phyloP scores from a whole-genome alignment of 1,140 invertebrate species.

The Rhizoglyphus robini region DNA sequence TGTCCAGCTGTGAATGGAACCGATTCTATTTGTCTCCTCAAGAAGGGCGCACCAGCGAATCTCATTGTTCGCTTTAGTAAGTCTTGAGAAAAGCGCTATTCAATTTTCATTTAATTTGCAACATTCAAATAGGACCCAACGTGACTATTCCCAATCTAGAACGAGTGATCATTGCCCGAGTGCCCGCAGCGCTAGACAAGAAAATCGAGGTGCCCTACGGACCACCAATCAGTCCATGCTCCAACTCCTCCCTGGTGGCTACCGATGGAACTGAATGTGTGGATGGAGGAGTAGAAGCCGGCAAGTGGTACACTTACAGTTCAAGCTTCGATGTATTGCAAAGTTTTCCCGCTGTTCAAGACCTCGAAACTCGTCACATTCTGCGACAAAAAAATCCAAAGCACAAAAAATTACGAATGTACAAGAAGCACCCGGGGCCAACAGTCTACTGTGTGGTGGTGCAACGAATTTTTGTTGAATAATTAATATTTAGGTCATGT shows the following conservation, averaged over 20 bases:
- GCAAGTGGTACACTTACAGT: background rate
- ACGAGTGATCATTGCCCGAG: background rate
- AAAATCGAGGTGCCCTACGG: constrained; percentile 5
- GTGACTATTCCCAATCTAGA: background rate
- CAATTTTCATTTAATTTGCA: too few relatives aligned
- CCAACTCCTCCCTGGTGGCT: background rate
- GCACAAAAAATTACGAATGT: background rate
- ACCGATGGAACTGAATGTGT: constrained; percentile 8
- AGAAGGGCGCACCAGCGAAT: background rate
- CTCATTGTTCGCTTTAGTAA: background rate
- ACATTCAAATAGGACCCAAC: background rate
- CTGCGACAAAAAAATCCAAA: background rate
- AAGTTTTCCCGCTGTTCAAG: constrained; percentile 2
- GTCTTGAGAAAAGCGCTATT: too few relatives aligned
- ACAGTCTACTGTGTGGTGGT: background rate
- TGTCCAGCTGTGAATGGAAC: constrained; percentile 2
- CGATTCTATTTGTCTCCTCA: background rate
- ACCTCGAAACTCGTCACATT: background rate
- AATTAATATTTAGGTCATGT: too few relatives aligned
- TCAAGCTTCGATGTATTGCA: background rate
- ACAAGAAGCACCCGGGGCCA: constrained; percentile 7
- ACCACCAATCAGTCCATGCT: constrained; percentile 5
- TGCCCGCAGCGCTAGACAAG: background rate
- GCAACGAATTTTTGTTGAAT: too few relatives aligned
- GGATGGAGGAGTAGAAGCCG: background rate